Percentiles rank a stretch among this genome's conserved stretches.
Evolutionary conservation across 2,888 invertebrate genomes (phyloP).

Genomic region (Lasioglossum vierecki): DNA sequence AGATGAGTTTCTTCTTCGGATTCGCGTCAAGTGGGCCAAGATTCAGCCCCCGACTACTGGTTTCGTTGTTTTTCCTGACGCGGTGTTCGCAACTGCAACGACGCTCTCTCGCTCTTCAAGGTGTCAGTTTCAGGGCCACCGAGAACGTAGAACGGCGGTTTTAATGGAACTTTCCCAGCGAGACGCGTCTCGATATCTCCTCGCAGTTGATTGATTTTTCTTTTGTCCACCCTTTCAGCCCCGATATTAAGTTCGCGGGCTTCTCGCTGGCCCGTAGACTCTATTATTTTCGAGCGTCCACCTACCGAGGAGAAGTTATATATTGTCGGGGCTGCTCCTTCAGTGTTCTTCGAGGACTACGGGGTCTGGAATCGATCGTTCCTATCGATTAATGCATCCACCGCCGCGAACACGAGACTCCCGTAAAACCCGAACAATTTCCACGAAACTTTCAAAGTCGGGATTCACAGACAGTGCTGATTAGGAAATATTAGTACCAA

Average conservation of each 20-base stretch:
- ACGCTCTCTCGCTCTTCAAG: constrained; percentile 26
- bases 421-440: background rate
- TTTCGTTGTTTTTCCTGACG: constrained; percentile 30
- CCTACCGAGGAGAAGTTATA: constrained; percentile 13
- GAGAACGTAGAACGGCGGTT: constrained; percentile 41
- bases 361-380: background rate
- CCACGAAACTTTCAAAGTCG: background rate
- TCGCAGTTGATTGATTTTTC: constrained; percentile 39
- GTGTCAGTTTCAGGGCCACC: constrained; percentile 58
- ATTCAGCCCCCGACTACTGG: constrained; percentile 28
- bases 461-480: background rate
- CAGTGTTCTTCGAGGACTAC: background rate
- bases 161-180: constrained; percentile 53
- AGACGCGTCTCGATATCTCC: constrained; percentile 48
- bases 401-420: background rate
- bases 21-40: constrained; percentile 1
- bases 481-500: background rate
- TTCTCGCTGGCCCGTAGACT: constrained; percentile 24
- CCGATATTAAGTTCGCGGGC: constrained; percentile 32
- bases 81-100: constrained; percentile 35
- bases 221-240: constrained; percentile 44
- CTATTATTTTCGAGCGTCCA: constrained; percentile 32
- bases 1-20: background rate
- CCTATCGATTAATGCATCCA: background rate
- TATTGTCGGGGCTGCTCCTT: background rate